Conservation (phyloP, 2,888 invertebrate species). For the Ectemnius continuus region DNA sequence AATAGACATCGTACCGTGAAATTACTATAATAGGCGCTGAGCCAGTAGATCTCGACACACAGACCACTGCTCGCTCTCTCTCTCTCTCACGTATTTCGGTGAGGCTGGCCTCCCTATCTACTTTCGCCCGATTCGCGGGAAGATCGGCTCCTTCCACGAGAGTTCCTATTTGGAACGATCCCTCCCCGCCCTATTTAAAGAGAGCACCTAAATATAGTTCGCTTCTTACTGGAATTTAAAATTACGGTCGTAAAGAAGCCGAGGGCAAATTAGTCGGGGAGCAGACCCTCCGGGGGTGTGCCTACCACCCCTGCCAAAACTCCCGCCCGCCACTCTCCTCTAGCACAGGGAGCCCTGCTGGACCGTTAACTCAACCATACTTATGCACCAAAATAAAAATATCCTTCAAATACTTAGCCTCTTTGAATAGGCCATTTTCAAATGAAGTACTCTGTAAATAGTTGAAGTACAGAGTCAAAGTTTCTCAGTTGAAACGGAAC, state of each 20-base stretch:
- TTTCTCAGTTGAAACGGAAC: too few relatives aligned
- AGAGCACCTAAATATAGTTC: conserved; percentile 70
- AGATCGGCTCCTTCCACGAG: conserved; percentile 24
- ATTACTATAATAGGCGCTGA: conserved; percentile 75
- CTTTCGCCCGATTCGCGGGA: conserved; percentile 50
- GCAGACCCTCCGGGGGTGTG: conserved; percentile 60
- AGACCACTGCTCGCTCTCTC: conserved; percentile 2
- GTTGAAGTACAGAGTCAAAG: too few relatives aligned
- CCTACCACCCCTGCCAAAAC: conserved; percentile 35
- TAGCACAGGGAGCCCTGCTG: conserved; percentile 9
- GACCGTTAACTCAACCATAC: too few relatives aligned
- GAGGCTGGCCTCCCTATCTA: conserved; percentile 31
- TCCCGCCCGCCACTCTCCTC: conserved; percentile 24
- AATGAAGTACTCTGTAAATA: too few relatives aligned
- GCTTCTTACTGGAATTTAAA: conserved; percentile 72
- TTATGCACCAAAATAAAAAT: too few relatives aligned
- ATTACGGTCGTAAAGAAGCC: conserved; percentile 75
- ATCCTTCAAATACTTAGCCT: too few relatives aligned
- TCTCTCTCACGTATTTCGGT: conserved; percentile 48
- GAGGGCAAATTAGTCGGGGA: conserved; percentile 71
- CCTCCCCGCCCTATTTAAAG: conserved; percentile 54
- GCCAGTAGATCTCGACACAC: conserved; percentile 52
- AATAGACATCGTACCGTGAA: conserved; percentile 75
- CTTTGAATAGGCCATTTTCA: too few relatives aligned
- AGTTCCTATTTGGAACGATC: conserved; percentile 47